Evolutionary conservation across 2,888 invertebrate genomes (phyloP).

Genomic region (Parnassius glacialis): DNA sequence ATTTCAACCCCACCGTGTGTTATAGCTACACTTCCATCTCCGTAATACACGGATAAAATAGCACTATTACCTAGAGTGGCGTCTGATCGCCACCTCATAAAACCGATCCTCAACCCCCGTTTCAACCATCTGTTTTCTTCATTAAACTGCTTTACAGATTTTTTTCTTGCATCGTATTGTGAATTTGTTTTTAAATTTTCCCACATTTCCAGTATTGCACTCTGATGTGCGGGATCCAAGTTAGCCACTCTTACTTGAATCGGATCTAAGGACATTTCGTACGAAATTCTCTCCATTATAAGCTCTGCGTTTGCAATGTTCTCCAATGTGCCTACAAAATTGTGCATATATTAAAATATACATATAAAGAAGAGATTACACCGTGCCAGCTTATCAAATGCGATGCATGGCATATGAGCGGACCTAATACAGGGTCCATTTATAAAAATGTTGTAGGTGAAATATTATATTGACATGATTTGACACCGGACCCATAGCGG

Average conservation of each 20-base stretch:
- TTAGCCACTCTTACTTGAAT: conserved; percentile 77
- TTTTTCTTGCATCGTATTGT: conserved; percentile 68
- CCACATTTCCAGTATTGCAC: conserved; percentile 64
- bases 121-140: conserved; percentile 89
- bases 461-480: too few species aligned
- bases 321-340: conserved; percentile 70
- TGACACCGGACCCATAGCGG: too few species aligned
- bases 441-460: too few species aligned
- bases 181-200: conserved; percentile 70
- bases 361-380: too few species aligned
- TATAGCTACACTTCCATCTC: conserved; percentile 86
- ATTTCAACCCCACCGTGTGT: conserved; percentile 87
- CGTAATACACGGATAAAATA: conserved; percentile 84
- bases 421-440: too few species aligned
- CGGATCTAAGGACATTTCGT: conserved; percentile 75
- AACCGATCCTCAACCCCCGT: conserved; percentile 84
- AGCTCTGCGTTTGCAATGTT: conserved; percentile 78
- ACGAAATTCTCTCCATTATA: conserved; percentile 84
- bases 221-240: conserved; percentile 46
- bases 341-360: too few species aligned
- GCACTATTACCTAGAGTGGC: conserved; percentile 75
- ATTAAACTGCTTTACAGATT: conserved; percentile 80
- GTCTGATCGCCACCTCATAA: conserved; percentile 84
- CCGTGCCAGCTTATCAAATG: too few species aligned
- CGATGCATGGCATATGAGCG: too few species aligned